Evolutionary conservation across 2,797 vertebrate species (phyloP), one percentile per base, ranked within the genome.

Genomic region (Pipistrellus nathusii): DNA sequence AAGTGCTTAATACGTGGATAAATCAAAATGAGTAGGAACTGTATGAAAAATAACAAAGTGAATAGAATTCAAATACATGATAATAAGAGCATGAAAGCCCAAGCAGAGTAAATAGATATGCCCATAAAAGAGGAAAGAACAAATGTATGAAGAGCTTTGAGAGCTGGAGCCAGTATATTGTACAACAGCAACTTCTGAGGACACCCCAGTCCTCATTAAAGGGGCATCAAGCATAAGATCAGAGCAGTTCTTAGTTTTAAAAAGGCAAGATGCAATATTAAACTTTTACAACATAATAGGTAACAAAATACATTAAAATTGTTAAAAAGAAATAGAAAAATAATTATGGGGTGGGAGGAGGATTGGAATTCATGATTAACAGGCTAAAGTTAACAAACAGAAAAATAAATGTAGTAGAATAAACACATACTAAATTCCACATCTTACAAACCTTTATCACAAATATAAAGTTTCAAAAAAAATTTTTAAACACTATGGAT

Each of bases 291-390:
- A 15, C 7, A 15, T 25, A 71, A 27, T 15, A 80, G 51, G 27
- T 6, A 88, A 87, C 38, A 57, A 53, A 51, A 38, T 30, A 57
- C 8, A 59, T 51, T 68, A 15, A 17, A 62, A 76, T 30, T 85
- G 14, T 46, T 91, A 59, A 69, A 46, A 84, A 83, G 62, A 81
- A 78, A 64, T 1, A 84, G 32, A n/a, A 85, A 85, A 72, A 23
- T 53, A 64, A 78, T 41, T 64, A 71, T 8, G 35, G 21, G 32
- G 38, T 14, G 14, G 23, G 44, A n/a, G 51, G 14, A 46, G 15
- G 66, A 57, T n/a, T 32, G 18, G 44, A 85, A 85, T 53, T 90
- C 9, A 85, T 8, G 5, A 46, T 41, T 46, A 78, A 48, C 53
- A 71, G 64, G 27, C 27, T 20, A 69, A 85, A 59, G 27, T n/a